Evolutionary conservation across 2,113 vertebrate genomes (phyloP).

Genomic region (Arizona elegans): DNA sequence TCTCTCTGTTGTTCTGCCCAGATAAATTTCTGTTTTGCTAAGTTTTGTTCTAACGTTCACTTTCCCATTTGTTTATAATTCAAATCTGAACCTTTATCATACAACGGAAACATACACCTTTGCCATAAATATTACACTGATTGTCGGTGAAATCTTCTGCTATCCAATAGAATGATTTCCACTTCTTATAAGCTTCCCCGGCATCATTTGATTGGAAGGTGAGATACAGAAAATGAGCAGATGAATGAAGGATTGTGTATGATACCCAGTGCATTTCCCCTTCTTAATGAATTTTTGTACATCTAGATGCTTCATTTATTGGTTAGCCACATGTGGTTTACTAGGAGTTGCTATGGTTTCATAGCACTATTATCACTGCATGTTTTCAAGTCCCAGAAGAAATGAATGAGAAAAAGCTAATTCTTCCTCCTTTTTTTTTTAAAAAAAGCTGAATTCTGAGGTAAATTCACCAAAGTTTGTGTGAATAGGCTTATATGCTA

Average conservation of each 20-base stretch:
- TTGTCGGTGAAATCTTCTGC: not conserved
- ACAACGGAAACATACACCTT: not conserved
- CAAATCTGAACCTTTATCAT: not conserved
- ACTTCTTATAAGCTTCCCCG: not conserved
- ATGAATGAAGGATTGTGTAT: not conserved
- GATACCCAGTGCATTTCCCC: not conserved
- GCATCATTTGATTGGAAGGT: not conserved
- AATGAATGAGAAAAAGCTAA: not conserved
- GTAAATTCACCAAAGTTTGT: not conserved
- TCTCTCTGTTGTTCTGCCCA: not conserved
- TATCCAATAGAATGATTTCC: not conserved
- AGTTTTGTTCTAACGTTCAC: too few relatives aligned
- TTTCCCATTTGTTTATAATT: not conserved
- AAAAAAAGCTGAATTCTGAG: not conserved
- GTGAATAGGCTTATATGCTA: not conserved
- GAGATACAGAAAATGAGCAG: not conserved
- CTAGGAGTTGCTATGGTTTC: conserved; percentile 31
- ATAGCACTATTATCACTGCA: conserved; percentile 13
- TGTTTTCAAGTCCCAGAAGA: conserved; percentile 4
- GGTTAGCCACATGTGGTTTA: not conserved
- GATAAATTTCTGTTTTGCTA: not conserved
- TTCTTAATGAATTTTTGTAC: conserved; percentile 9
- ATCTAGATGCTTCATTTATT: conserved; percentile 14
- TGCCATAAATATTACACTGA: not conserved
- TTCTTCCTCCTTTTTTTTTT: not conserved